Evolutionary conservation across 2,888 invertebrate species (phyloP), one percentile per base, ranked within the genome.

Genomic region (Drosophila suboccidentalis): DNA sequence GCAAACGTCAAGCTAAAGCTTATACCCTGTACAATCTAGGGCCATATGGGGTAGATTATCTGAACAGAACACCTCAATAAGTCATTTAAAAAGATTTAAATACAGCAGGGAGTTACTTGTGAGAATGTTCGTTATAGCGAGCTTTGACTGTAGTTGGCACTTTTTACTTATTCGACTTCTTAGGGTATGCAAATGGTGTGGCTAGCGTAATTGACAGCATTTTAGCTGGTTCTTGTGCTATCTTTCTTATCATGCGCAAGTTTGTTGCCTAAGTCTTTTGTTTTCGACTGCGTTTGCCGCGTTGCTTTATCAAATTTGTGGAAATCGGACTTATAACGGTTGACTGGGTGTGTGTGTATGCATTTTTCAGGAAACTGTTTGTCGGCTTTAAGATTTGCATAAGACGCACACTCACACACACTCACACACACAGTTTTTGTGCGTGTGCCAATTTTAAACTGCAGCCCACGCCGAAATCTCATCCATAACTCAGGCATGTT

Each of bases 181-280:
- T 36, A 64, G 57, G 60, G 64, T 75, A 58, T 64, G 44, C 8
- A 2, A 11, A 4, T 29, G 9, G 39, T 29, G 26, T 5, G 46
- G 10, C 43, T 19, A 15, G 22, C 44, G 3, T 36, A 36, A 34
- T 55, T 44, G 44, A 4, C 29, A 29, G 26, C 32, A 29, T 34
- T 44, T 57, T 10, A 47, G 34, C 39, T 51, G 32, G 17, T 62
- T 26, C 44, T 47, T 34, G 5, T 50, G 22, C 51, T 36, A 22
- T 19, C 65, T 78, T 81, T 19, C 69, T 78, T 81, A 78, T 79
- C 78, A 74, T 19, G 49, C 34, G 57, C 66, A 68, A 81, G 85
- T 89, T 89, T 58, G 89, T 84, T 75, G 82, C 78, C 77, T 81
- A 75, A 81, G 85, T 86, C 84, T 79, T 89, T 89, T 68, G 87